Evolutionary conservation across 2,888 invertebrate genomes (phyloP), one percentile per base, ranked within the genome.

Genomic region (Esperia sulphurella): DNA sequence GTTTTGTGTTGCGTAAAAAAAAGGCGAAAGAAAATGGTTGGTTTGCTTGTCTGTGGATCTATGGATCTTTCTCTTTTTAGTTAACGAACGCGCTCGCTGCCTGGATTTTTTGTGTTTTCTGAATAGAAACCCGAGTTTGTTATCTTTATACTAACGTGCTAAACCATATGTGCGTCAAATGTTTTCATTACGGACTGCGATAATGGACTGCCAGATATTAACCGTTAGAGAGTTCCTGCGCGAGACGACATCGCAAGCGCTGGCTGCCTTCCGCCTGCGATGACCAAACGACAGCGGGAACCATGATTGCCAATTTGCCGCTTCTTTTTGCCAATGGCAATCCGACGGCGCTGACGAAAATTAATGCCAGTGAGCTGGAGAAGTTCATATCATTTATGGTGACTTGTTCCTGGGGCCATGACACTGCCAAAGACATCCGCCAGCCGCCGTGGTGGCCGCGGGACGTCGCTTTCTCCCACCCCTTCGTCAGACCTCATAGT

Each of bases 341-440:
- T 74, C 94, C 94, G 43, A 93, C 92, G 46, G 93, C 93, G 42
- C 75, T 94, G 61, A 90, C 92, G 53, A 91, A 92, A 68, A 92
- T 94, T 59, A 89, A 91, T 29, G 85, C 91, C 70, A 82, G 77
- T 49, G 92, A 94, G 71, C 76, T 94, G 63, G 94, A 94, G 83
- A 91, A 91, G 63, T 94, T 94, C 73, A 92, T 94, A 67, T 92
- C 93, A 55, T 94, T 94, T 72, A 93, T 94, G 93, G 93, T 94
- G 59, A 93, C 94, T 71, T 94, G 94, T 84, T 94, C 94, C 42
- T 90, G 93, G 83, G 94, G 93, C 43, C 92, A 93, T 65, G 91
- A 92, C 59, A 91, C 90, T 14, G 89, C 82, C 31, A 89, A 88
- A 63, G 83, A 84, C 33, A 91, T 92, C 48, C 84, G 88, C 51